Evolutionary conservation across 1,140 invertebrate species (phyloP).

Genomic region (Nomia melanderi): DNA sequence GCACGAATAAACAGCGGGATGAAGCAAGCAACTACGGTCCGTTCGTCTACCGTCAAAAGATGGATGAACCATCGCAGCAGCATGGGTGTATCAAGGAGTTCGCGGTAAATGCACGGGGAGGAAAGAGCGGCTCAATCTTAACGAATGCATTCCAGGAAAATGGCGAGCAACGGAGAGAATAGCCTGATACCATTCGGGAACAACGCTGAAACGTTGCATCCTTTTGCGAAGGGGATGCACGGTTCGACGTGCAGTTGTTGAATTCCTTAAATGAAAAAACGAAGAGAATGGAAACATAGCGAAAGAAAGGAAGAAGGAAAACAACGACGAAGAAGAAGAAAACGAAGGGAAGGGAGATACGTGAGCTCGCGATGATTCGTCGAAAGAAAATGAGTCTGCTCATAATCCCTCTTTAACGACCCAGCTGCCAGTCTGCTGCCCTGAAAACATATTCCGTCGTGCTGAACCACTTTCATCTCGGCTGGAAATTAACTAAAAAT

Average conservation of each 20-base stretch:
- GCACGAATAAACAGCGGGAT: background rate
- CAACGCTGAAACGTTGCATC: conserved; percentile 17
- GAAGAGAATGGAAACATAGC: no score
- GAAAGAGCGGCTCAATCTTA: conserved; percentile 49
- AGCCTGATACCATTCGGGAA: conserved; percentile 50
- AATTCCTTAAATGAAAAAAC: no score
- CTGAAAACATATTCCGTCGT: background rate
- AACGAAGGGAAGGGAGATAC: background rate
- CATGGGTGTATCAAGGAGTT: conserved; percentile 42
- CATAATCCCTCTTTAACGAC: conserved; percentile 30
- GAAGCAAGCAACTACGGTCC: conserved; percentile 32
- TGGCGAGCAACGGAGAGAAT: conserved; percentile 47
- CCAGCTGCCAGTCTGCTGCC: background rate
- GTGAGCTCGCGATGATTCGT: conserved; percentile 6
- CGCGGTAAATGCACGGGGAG: conserved; percentile 48
- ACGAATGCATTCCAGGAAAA: conserved; percentile 47
- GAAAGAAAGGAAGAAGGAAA: no score
- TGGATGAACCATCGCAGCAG: conserved; percentile 49
- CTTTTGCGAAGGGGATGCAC: background rate
- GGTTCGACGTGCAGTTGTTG: conserved; percentile 15
- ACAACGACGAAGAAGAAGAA: no score
- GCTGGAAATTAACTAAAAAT: conserved; percentile 27
- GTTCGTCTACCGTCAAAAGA: conserved; percentile 48
- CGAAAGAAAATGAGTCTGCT: background rate
- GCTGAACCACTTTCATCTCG: conserved; percentile 5